Percentiles rank a stretch among this genome's conserved stretches.
These are phyloP conservation scores for Sisyra nigra DNA, from an alignment of 2,888 invertebrate genomes.

Conservation along the genomic window DNA sequence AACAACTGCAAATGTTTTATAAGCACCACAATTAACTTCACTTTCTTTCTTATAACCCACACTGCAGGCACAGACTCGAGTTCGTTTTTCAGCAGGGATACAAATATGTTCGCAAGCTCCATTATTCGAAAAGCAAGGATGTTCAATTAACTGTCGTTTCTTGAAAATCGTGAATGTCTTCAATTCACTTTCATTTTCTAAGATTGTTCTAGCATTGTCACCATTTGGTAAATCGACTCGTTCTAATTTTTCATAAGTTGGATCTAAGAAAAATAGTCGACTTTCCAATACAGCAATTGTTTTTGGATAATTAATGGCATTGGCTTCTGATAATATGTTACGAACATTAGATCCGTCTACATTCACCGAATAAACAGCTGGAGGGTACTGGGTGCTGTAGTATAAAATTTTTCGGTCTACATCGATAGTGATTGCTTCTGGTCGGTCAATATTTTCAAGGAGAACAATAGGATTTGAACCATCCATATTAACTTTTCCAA, in stretches of 20 bases:
- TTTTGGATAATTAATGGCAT: slow-evolving; percentile 62
- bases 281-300: slow-evolving; percentile 70
- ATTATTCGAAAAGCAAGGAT: slow-evolving; percentile 72
- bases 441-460: slow-evolving; percentile 50
- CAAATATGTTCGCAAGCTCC: slow-evolving; percentile 94
- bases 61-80: slow-evolving; percentile 74
- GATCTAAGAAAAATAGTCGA: slow-evolving; percentile 74
- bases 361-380: slow-evolving; percentile 51
- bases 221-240: slow-evolving; percentile 69
- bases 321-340: slow-evolving; percentile 47
- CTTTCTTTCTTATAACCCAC: slow-evolving; percentile 73
- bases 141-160: slow-evolving; percentile 63
- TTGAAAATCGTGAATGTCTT: slow-evolving; percentile 78
- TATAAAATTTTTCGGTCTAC: slow-evolving; percentile 69
- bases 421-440: slow-evolving; percentile 77
- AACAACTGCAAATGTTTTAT: slow-evolving; percentile 83
- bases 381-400: slow-evolving; percentile 68
- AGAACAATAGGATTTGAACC: slow-evolving; percentile 65
- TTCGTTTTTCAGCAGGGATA: slow-evolving; percentile 63
- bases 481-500: slow-evolving; percentile 87
- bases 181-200: slow-evolving; percentile 77
- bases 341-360: slow-evolving; percentile 54
- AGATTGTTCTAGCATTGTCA: slow-evolving; percentile 53
- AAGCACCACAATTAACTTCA: slow-evolving; percentile 59
- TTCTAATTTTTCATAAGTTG: slow-evolving; percentile 76